These are phyloP conservation scores for Eidolon dupreanum DNA, from an alignment of 2,797 vertebrate genomes.

Conservation along the genomic window DNA sequence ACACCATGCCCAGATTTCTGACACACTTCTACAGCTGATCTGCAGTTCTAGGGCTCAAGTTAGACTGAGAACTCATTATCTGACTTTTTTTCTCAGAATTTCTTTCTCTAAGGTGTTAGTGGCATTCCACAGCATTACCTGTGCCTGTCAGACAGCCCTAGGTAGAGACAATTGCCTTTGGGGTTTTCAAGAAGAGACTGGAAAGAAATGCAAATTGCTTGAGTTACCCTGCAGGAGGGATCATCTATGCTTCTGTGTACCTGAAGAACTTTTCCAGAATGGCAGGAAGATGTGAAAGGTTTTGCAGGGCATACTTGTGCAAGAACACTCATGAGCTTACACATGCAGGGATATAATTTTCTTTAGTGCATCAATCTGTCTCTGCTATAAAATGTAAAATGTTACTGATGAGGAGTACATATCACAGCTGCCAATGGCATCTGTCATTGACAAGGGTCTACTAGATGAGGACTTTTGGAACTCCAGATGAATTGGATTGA, in stretches of 20 bases:
- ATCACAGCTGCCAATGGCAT: neutral
- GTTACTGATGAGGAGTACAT: neutral
- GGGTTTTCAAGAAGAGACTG: neutral
- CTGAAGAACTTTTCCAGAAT: neutral
- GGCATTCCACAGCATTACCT: neutral
- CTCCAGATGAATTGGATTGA: neutral
- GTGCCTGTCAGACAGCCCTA: neutral
- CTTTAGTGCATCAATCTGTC: neutral
- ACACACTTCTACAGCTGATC: neutral
- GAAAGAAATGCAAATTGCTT: conserved; percentile 17
- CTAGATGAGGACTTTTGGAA: neutral
- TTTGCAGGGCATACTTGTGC: neutral
- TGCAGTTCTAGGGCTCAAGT: neutral
- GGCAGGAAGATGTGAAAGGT: neutral
- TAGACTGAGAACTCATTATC: conserved; percentile 21
- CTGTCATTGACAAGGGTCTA: neutral
- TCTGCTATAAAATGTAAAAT: neutral
- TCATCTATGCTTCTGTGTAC: neutral
- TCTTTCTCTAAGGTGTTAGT: neutral
- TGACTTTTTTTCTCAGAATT: conserved; percentile 41
- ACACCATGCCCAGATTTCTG: neutral
- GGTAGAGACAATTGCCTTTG: conserved; percentile 24
- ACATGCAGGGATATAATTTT: neutral
- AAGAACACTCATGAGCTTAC: neutral
- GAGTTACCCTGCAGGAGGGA: neutral